phyloP scores from a whole-genome alignment of 2,113 vertebrate species.

The Megaptera novaeangliae region DNA sequence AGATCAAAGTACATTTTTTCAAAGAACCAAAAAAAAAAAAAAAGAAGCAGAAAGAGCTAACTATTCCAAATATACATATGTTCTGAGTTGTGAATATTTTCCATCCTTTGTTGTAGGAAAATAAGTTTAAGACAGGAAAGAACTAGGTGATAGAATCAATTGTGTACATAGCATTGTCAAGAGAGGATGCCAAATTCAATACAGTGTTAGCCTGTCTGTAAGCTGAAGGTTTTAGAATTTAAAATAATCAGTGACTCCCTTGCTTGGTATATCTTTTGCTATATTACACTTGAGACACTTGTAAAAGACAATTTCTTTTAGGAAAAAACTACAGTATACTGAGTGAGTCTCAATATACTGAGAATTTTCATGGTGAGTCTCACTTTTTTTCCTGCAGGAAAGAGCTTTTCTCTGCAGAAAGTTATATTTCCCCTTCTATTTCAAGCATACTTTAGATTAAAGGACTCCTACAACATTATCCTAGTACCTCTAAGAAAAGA shows the following conservation, averaged over 20 bases:
- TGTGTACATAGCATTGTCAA: conserved; percentile 28
- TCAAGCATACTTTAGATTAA: not conserved
- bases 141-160: conserved; percentile 39
- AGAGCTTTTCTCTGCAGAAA: not conserved
- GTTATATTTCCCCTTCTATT: not conserved
- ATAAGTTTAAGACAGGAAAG: conserved; percentile 51
- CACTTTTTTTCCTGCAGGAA: not conserved
- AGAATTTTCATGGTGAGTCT: not conserved
- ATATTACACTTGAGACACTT: not conserved
- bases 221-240: not conserved
- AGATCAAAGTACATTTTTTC: conserved; percentile 60
- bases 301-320: not conserved
- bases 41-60: conserved; percentile 9
- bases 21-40: not conserved
- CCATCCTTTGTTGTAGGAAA: conserved; percentile 46
- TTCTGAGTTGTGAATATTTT: conserved; percentile 63
- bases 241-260: not conserved
- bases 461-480: not conserved
- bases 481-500: not conserved
- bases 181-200: not conserved
- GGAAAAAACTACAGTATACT: not conserved
- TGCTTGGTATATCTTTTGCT: not conserved
- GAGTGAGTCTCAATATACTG: not conserved
- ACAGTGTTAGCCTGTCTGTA: not conserved
- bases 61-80: conserved; percentile 56